Evolutionary conservation across 2,113 vertebrate genomes (phyloP), one percentile per base, ranked within the genome.

Genomic region (Pachypanchax playfairii): DNA sequence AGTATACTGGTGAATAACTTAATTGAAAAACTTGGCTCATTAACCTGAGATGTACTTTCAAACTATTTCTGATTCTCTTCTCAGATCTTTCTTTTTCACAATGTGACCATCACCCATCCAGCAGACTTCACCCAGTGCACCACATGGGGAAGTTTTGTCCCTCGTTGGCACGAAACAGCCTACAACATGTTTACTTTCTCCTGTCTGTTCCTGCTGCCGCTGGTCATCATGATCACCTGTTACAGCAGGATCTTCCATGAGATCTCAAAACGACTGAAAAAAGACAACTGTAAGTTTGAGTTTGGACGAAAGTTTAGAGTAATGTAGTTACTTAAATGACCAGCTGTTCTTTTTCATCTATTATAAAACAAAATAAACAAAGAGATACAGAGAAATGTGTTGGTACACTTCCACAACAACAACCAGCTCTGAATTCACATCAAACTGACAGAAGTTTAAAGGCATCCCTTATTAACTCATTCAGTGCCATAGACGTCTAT

Each of bases 131-230:
- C 91, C 7, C 92, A 93, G 81, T 93, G 92, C 38, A 88, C 88
- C 21, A 93, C 92, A 0, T 63, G 70, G 6, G 91, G 90, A 18
- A 92, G 88, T 62, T 93, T 93, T 17, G 24, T 35, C 14, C 25
- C 64, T 18, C 91, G 71, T 74, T 92, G 91, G 92, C 89, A 91
- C 10, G 92, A 93, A 75, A 92, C 91, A 0, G 46, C 85, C n/a
- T 93, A 93, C 82, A 92, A 92, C 86, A 92, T 93, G 92, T 92
- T 93, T 76, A 92, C 91, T 0, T 93, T 93, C 53, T 80, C 73
- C 41, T 93, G 91, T 52, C 77, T 92, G 41, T 93, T 92, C 77
- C 68, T 92, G 59, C 71, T 93, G 54, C 92, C 92, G 2, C 81
- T 93, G 66, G 73, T 84, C 46, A 89, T 93, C 87, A 93, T 93